Base-by-base conservation (phyloP, 2,797 vertebrate species). In the Hippoglossus hippoglossus region DNA sequence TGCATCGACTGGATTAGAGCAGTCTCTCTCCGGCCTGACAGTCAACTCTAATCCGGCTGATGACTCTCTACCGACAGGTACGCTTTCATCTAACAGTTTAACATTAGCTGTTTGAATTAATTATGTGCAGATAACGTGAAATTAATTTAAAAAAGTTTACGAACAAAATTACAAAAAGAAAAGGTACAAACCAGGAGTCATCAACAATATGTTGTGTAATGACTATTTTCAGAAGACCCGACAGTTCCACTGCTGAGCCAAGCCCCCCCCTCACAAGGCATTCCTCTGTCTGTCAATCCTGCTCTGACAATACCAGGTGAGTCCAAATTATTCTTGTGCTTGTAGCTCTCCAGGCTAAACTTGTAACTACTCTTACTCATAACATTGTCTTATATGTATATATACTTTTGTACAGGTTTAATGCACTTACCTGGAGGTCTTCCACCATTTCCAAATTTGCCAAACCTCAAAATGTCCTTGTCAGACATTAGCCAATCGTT, bases 351-450 rank as follows among this genome's bases (percentile, higher is more conserved):
- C 6, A 49, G 44, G 25, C 24, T 59, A 3, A 46, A 3, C 7
- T 21, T 39, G 4, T 8, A 19, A 6, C 3, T 41, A 53, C 51
- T 60, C 50, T 39, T 4, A 39, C 12, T 39, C 36, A 34, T 56
- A 13, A 41, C 1, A 18, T 41, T n/a, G 34, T 8, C 25, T 24
- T 49, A 12, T 26, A 19, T 41, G 4, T 26, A 19, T 41, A 10
- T 6, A 1, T 50, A 9, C 53, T 63, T 39, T 77, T 58, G 4
- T 19, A 57, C 85, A 98, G 98, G 96, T 77, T 80, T 97, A 63
- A 93, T 96, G 91, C 91, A 94, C 31, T 93, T 97, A 90, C 91
- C 95, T 69, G 86, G 92, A 83, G 94, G 94, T 70, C 94, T 97
- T 73, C 95, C 95, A 50, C 94, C 93, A 39, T 85, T 97, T 59